phyloP scores from a whole-genome alignment of 2,888 invertebrate genomes.

The Chloroclysta siterata region DNA sequence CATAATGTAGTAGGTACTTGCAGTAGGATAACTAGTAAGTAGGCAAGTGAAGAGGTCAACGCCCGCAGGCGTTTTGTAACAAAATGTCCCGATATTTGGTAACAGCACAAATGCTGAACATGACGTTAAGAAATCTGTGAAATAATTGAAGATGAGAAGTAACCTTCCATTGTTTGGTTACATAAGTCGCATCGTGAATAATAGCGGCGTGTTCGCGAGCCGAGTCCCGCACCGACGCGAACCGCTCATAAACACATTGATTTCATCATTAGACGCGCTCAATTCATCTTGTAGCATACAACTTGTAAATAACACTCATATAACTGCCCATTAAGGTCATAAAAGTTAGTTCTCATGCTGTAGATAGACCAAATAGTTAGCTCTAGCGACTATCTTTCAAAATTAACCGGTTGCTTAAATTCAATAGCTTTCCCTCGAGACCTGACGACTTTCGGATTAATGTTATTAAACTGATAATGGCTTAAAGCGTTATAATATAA shows the following conservation, averaged over 20 bases:
- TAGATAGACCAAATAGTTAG: neutral
- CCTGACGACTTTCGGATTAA: neutral
- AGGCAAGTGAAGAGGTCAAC: constrained; percentile 1
- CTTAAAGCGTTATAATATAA: neutral
- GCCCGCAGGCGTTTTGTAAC: neutral
- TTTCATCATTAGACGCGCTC: no score
- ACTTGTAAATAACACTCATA: no score
- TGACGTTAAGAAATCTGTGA: neutral
- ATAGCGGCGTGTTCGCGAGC: no score
- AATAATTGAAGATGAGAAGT: constrained; percentile 7
- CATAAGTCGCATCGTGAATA: neutral
- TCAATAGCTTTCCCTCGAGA: neutral
- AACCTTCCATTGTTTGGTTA: constrained; percentile 6
- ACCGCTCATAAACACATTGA: no score
- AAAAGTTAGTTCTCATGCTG: no score
- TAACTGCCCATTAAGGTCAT: no score
- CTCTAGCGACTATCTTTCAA: neutral
- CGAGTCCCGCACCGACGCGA: no score
- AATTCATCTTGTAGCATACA: no score
- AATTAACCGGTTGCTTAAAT: neutral
- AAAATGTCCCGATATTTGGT: neutral
- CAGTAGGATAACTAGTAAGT: neutral
- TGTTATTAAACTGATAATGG: neutral
- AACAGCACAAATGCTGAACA: neutral
- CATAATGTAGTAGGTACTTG: neutral